Evolutionary conservation across 2,797 vertebrate species (phyloP).

Genomic region (Phylloscopus collybita): DNA sequence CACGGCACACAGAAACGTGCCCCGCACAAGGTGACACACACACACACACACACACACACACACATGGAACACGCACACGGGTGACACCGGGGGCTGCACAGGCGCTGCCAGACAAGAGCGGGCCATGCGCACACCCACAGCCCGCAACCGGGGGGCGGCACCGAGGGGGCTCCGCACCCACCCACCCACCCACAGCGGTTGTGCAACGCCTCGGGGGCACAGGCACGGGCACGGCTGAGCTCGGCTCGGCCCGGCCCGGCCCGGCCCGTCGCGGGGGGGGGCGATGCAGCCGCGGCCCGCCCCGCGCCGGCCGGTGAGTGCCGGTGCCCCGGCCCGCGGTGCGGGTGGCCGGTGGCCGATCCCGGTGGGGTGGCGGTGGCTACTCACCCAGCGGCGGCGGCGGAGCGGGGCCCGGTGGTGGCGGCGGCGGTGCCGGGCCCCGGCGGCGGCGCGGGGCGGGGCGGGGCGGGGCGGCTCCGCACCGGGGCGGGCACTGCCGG

Average conservation of each 20-base stretch:
- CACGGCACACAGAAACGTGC: neutral
- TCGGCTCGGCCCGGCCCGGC: neutral
- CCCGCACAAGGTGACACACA: slow-evolving; percentile 8
- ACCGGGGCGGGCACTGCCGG: neutral
- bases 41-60: neutral
- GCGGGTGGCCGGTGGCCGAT: neutral
- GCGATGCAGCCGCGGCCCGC: neutral
- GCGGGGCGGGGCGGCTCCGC: neutral
- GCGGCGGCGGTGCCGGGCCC: neutral
- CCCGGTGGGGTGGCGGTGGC: neutral
- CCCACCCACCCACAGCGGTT: neutral
- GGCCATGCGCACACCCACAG: neutral
- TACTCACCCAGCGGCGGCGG: neutral
- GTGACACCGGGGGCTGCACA: neutral
- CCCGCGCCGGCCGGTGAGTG: neutral
- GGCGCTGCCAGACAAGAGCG: neutral
- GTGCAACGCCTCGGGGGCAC: neutral
- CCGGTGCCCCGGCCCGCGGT: neutral
- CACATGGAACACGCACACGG: neutral
- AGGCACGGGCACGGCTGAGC: neutral
- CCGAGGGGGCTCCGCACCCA: neutral
- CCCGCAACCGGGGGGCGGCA: neutral
- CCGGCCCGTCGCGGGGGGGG: neutral
- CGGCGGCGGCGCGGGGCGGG: neutral
- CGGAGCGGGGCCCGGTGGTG: neutral